These are phyloP conservation scores for Ctenosaura bakeri DNA, from an alignment of 2,797 vertebrate genomes.

Conservation along the genomic window DNA sequence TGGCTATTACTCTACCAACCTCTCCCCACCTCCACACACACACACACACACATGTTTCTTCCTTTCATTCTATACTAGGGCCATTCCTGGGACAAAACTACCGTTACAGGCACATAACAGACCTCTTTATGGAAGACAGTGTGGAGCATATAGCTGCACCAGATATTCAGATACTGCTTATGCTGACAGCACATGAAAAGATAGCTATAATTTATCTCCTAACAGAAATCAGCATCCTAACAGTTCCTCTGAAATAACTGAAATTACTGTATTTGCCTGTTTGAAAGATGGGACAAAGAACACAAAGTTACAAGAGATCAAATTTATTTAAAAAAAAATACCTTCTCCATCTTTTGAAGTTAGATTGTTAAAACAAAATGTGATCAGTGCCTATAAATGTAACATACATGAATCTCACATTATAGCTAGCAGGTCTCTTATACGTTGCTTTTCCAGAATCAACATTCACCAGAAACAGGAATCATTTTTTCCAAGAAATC, in stretches of 20 bases:
- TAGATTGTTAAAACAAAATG: background rate
- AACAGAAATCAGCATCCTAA: too few species aligned
- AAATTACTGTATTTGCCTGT: too few species aligned
- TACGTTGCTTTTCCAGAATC: background rate
- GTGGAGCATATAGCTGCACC: background rate
- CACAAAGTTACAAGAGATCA: background rate
- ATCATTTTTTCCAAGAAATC: slow-evolving; percentile 4
- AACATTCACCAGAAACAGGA: background rate
- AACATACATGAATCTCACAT: background rate
- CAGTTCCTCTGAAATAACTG: too few species aligned
- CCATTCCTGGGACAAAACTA: background rate
- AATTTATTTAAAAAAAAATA: background rate
- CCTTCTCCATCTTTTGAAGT: background rate
- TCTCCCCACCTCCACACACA: background rate
- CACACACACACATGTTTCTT: background rate
- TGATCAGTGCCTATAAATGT: background rate
- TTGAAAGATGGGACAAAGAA: too few species aligned
- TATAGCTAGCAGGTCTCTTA: background rate
- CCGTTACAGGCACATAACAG: background rate
- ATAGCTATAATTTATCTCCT: too few species aligned
- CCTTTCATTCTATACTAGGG: background rate
- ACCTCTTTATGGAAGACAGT: background rate
- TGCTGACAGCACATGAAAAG: background rate
- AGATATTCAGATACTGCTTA: background rate
- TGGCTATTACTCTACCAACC: background rate